Conservation (phyloP, 2,888 invertebrate genomes). For the Andrena minutula region DNA sequence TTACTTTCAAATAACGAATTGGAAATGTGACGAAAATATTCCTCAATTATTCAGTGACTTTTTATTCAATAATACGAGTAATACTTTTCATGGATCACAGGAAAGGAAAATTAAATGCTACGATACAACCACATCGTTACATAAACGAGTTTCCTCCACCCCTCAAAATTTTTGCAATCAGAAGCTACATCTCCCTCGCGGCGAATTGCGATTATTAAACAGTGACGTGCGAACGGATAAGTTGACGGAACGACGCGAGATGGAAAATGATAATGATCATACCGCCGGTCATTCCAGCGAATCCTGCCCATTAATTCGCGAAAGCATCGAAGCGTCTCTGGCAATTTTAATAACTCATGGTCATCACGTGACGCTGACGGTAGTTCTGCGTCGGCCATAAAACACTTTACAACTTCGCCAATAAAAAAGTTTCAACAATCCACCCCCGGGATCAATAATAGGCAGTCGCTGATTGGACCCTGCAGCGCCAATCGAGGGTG, state of each 20-base stretch:
- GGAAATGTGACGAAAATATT: too few relatives aligned
- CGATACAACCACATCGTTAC: not conserved
- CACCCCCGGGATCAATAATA: slow-evolving; percentile 67
- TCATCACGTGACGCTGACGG: slow-evolving; percentile 68
- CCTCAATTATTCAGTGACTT: too few relatives aligned
- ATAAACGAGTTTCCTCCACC: not conserved
- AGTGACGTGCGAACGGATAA: not conserved
- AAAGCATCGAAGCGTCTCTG: slow-evolving; percentile 68
- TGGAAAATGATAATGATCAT: slow-evolving; percentile 57
- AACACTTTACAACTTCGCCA: slow-evolving; percentile 76
- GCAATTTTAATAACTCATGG: slow-evolving; percentile 78
- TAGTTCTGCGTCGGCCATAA: slow-evolving; percentile 73
- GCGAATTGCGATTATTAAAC: not conserved
- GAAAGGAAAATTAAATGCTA: not conserved
- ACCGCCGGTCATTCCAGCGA: slow-evolving; percentile 49
- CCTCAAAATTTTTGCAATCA: not conserved
- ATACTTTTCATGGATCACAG: too few relatives aligned
- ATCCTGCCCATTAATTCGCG: slow-evolving; percentile 71
- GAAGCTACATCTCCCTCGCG: not conserved
- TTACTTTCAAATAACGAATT: too few relatives aligned
- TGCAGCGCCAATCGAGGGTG: slow-evolving; percentile 69
- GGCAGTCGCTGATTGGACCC: slow-evolving; percentile 70
- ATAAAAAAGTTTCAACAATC: slow-evolving; percentile 79
- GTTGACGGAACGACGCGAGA: not conserved
- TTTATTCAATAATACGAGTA: too few relatives aligned